These are phyloP conservation scores for Triplophysa rosa DNA, from an alignment of 2,113 vertebrate genomes.

Conservation along the genomic window DNA sequence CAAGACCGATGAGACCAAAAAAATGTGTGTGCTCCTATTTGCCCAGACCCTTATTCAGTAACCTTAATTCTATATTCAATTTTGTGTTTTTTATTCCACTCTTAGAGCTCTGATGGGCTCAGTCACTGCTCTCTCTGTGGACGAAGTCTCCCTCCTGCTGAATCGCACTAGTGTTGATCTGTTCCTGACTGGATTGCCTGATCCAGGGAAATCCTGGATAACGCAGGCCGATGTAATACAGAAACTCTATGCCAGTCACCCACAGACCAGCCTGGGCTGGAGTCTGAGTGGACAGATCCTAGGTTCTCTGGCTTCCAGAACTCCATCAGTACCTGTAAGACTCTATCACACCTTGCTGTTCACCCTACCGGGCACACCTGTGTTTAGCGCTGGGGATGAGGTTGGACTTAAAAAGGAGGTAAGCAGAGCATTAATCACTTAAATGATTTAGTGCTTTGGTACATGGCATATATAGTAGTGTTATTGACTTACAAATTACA, in stretches of 20 bases:
- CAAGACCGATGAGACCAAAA: slow-evolving; percentile 56
- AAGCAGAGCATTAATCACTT: neutral
- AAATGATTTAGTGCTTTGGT: no score
- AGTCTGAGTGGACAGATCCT: slow-evolving; percentile 59
- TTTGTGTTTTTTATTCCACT: neutral
- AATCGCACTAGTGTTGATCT: slow-evolving; percentile 64
- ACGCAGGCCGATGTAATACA: slow-evolving; percentile 53
- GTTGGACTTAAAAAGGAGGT: slow-evolving; percentile 71
- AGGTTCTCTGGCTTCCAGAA: slow-evolving; percentile 60
- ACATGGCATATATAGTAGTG: neutral
- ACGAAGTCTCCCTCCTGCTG: slow-evolving; percentile 39
- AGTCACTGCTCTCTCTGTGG: rapidly evolving
- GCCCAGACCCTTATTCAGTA: neutral
- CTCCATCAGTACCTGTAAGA: slow-evolving; percentile 62
- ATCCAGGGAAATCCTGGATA: slow-evolving; percentile 39
- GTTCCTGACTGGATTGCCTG: slow-evolving; percentile 62
- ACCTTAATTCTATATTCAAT: neutral
- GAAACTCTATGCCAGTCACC: slow-evolving; percentile 46
- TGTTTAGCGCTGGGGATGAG: slow-evolving; percentile 85
- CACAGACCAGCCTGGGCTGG: slow-evolving; percentile 68
- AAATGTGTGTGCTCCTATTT: slow-evolving; percentile 52
- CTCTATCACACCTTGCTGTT: slow-evolving; percentile 84
- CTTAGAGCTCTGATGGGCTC: slow-evolving; percentile 70
- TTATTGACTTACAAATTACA: neutral
- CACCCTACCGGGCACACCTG: slow-evolving; percentile 82